Percentiles rank a stretch among this genome's conserved stretches.
These are phyloP conservation scores for Frankliniella intonsa DNA, from an alignment of 2,888 invertebrate genomes.

Conservation along the genomic window DNA sequence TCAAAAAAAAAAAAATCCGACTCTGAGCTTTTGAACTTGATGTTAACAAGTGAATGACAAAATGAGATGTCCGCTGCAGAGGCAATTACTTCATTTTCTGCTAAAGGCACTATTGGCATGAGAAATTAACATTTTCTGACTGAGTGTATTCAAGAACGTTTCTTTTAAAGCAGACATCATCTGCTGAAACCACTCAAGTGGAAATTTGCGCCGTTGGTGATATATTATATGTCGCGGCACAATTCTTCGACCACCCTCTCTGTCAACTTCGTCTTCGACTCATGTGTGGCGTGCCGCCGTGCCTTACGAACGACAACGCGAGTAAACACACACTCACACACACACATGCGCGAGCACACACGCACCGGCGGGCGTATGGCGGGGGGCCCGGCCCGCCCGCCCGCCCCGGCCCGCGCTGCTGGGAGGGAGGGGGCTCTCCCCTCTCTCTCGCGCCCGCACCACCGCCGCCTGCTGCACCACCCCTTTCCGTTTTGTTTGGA, in stretches of 20 bases:
- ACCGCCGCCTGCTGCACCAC: neutral
- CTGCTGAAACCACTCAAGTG: too few species aligned
- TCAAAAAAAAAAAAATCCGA: too few species aligned
- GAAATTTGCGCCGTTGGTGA: too few species aligned
- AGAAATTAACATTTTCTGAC: too few species aligned
- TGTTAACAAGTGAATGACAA: too few species aligned
- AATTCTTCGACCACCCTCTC: neutral
- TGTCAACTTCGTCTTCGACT: neutral
- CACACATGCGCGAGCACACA: neutral
- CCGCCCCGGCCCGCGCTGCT: neutral
- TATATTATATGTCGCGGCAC: too few species aligned
- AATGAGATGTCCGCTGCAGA: too few species aligned
- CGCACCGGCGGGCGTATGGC: neutral
- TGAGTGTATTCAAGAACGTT: too few species aligned
- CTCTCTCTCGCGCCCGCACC: neutral
- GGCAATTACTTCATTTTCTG: too few species aligned
- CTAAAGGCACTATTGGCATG: too few species aligned
- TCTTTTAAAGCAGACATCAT: too few species aligned
- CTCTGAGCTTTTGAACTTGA: too few species aligned
- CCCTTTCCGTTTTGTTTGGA: conserved; percentile 23
- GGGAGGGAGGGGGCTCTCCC: neutral
- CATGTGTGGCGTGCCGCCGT: neutral
- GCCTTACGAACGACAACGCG: conserved; percentile 15
- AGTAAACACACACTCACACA: conserved; percentile 9
- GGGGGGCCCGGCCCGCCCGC: neutral